Conservation (phyloP, 1,140 invertebrate genomes). For the Ectropis grisescens region DNA sequence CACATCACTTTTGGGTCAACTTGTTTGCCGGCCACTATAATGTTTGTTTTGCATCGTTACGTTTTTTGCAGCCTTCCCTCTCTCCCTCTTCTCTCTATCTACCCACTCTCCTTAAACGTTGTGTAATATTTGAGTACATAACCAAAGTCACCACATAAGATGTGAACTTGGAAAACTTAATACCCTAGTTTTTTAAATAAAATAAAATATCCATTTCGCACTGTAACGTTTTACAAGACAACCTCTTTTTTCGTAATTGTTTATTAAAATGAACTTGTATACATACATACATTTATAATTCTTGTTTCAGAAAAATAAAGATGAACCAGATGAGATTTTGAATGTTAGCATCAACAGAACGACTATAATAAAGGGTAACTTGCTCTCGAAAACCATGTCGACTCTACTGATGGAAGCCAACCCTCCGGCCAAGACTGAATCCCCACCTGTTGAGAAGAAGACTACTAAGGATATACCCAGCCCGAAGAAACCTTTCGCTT, state of each 20-base stretch:
- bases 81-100: background rate
- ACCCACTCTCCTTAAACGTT: background rate
- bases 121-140: too few relatives aligned
- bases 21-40: too few relatives aligned
- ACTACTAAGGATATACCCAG: constrained; percentile 39
- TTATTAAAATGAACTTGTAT: constrained; percentile 1
- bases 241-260: constrained; percentile 3
- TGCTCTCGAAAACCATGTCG: constrained; percentile 29
- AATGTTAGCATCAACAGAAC: constrained; percentile 34
- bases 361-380: constrained; percentile 46
- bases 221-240: too few relatives aligned
- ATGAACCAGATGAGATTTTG: constrained; percentile 18
- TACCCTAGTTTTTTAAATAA: background rate
- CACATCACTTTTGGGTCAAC: too few relatives aligned
- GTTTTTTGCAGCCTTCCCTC: background rate
- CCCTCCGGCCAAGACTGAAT: constrained; percentile 7
- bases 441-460: constrained; percentile 27
- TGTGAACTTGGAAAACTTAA: background rate
- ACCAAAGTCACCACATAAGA: background rate
- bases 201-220: too few relatives aligned
- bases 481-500: constrained; percentile 43
- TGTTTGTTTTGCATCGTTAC: too few relatives aligned
- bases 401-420: constrained; percentile 19
- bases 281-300: too few relatives aligned
- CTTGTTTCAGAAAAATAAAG: constrained; percentile 32